Evolutionary conservation across 2,113 vertebrate genomes (phyloP).

Genomic region (Lates calcarifer): DNA sequence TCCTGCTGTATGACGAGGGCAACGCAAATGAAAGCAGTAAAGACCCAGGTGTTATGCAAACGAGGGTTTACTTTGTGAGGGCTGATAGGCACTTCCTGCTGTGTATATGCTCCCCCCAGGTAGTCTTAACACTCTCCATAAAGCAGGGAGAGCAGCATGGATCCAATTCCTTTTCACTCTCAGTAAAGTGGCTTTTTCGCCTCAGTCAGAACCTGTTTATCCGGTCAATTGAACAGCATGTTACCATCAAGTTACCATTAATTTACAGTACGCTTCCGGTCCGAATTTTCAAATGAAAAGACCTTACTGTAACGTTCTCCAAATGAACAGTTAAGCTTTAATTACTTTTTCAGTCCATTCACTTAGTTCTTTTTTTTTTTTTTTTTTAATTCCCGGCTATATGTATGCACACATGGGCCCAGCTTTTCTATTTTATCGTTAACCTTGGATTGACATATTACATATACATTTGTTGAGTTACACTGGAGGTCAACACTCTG

Average conservation of each 20-base stretch:
- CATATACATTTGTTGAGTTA: too few species aligned
- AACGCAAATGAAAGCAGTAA: conserved; percentile 60
- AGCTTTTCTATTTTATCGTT: too few species aligned
- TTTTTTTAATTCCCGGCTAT: too few species aligned
- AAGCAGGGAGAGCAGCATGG: conserved; percentile 10
- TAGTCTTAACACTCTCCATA: conserved; percentile 10
- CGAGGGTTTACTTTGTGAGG: conserved; percentile 10
- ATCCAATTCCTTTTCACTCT: conserved; percentile 44
- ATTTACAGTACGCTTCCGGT: neutral
- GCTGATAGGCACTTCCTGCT: conserved; percentile 32
- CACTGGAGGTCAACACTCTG: too few species aligned
- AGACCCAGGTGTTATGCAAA: conserved; percentile 68
- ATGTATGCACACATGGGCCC: too few species aligned
- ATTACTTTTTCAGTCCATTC: neutral
- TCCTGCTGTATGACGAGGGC: neutral
- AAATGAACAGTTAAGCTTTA: neutral
- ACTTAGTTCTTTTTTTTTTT: too few species aligned
- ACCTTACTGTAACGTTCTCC: neutral
- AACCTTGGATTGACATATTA: too few species aligned
- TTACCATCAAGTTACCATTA: neutral
- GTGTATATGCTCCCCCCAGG: conserved; percentile 14
- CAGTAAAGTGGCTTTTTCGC: conserved; percentile 19
- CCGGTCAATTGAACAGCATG: conserved; percentile 46
- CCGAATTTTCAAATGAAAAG: conserved; percentile 13
- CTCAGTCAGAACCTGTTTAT: conserved; percentile 68